phyloP scores from a whole-genome alignment of 2,888 invertebrate genomes.

The Lithophane ornitopus region DNA sequence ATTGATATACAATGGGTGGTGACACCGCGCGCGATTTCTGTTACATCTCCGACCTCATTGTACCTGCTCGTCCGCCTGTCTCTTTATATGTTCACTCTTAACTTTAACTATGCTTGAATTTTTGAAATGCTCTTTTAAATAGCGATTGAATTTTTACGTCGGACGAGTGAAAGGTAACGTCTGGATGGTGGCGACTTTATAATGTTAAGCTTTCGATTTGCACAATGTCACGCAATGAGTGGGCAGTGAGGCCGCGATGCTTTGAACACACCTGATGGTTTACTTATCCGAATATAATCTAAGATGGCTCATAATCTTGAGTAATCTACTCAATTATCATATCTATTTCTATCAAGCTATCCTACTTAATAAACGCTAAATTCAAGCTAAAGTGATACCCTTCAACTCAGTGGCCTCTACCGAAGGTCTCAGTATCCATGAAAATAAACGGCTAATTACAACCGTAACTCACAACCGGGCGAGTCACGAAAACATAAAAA shows the following conservation, averaged over 20 bases:
- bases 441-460: constrained; percentile 70
- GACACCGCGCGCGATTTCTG: constrained; percentile 79
- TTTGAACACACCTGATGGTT: constrained; percentile 32
- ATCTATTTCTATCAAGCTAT: constrained; percentile 24
- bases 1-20: constrained; percentile 86
- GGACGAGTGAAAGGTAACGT: constrained; percentile 55
- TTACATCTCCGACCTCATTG: constrained; percentile 73
- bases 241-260: constrained; percentile 42
- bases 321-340: constrained; percentile 33
- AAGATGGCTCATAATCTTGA: constrained; percentile 35
- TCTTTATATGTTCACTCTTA: constrained; percentile 63
- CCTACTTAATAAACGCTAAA: constrained; percentile 15
- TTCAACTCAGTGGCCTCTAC: constrained; percentile 47
- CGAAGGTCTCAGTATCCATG: constrained; percentile 53
- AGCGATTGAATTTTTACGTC: constrained; percentile 53
- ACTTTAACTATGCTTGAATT: constrained; percentile 54
- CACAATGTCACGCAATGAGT: constrained; percentile 53
- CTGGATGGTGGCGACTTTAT: constrained; percentile 37
- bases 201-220: constrained; percentile 47
- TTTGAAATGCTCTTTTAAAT: constrained; percentile 58
- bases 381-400: constrained; percentile 22
- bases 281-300: constrained; percentile 28
- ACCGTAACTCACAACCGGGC: constrained; percentile 65
- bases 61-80: constrained; percentile 69
- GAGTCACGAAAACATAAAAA: constrained; percentile 71